Evolutionary conservation across 2,888 invertebrate genomes (phyloP), one percentile per base, ranked within the genome.

Genomic region (Ypsolopha scabrella): DNA sequence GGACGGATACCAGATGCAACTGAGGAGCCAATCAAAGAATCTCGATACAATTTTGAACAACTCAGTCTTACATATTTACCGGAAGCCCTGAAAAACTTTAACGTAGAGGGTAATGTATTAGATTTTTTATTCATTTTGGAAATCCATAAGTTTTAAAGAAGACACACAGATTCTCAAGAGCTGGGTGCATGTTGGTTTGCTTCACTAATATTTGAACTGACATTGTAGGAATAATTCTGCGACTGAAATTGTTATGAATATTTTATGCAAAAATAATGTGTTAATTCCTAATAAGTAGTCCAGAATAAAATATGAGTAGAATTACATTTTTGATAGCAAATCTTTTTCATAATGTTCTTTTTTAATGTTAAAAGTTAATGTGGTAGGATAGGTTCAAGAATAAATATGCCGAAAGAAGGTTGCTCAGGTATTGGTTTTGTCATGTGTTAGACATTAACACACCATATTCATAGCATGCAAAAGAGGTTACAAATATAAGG

Each of bases 121-220:
- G 58, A 55, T 55, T 62, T 56, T 55, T 54, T 56, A 56, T 57
- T 57, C 52, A 59, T 55, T 55, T 56, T 63, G 54, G 60, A 53
- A 55, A 54, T 55, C 13, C 8, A 33, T 24, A 44, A 8, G 8
- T 48, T 38, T n/a, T n/a, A 14, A 59, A 65, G 80, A 77, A 82
- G 86, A 86, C 83, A 83, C 81, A 85, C 85, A 83, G 85, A 83
- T 80, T 73, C 69, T n/a, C 68, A 55, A 59, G 68, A 72, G 73
- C 72, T 78, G 77, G 68, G 70, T 75, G 79, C 79, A 77, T 75
- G 76, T 60, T 54, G 53, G 36, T 46, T 41, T 24, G 24, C 4
- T 24, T 24, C 4, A 24, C 24, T 24, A 24, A 24, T 24, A 24
- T 24, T 24, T 24, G 4, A 4, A 24, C 24, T 24, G 24, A 24